Evolutionary conservation across 2,113 vertebrate genomes (phyloP), one percentile per base, ranked within the genome.

Genomic region (Dromiciops gliroides): DNA sequence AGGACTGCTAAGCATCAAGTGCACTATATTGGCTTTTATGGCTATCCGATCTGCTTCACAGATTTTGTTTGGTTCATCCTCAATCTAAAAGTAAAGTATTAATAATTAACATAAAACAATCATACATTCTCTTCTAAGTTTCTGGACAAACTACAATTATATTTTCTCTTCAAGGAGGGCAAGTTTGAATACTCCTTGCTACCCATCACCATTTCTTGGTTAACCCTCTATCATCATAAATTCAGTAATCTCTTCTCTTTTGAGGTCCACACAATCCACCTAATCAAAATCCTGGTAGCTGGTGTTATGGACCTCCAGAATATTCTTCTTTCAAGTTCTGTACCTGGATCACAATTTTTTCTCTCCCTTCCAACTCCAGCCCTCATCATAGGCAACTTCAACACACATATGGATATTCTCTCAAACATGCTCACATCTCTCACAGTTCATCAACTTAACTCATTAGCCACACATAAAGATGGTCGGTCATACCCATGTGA

Each of bases 11-110:
- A 99, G 98, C 99, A 99, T 99, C 98, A 99, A 97, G 98, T 99
- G 99, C n/a, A 99, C 99, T 95, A 99, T 99, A 97, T 99, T 99
- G 95, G 99, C 99, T 99, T 99, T 99, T 97, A 99, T 99, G 19
- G 99, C 99, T 90, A 99, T 99, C 95, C 99, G 98, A 96, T 99
- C 99, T 0, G 98, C 89, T 94, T 99, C 99, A 14, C 99, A 99
- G 52, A 99, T 99, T 98, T 99, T 99, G 96, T 99, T 99, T 10
- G 99, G 99, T 98, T 99, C 99, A 98, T 99, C 99, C 98, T 99
- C 99, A 98, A 99, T 97, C 99, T 99, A 93, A 97, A 98, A 97
- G 94, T 22, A 98, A 97, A 98, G 95, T 50, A 97, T 31, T 8
- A 96, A 92, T 47, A 95, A 91, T 26, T 95, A 92, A 90, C 31